phyloP scores from a whole-genome alignment of 2,888 invertebrate genomes.

The Lasioglossum figueresi region DNA sequence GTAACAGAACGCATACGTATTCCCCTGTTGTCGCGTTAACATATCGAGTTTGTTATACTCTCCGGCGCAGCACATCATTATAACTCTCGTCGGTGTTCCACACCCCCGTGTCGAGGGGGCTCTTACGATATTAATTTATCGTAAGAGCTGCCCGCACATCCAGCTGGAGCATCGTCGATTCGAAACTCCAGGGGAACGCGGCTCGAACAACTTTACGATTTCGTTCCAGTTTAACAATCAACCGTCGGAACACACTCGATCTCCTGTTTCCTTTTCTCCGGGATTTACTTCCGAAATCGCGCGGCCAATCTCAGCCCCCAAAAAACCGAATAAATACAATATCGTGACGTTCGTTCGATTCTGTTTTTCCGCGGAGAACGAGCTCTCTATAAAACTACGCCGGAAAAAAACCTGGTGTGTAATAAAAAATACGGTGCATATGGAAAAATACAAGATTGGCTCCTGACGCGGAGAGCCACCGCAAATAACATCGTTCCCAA shows the following conservation, averaged over 20 bases:
- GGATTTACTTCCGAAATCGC: background rate
- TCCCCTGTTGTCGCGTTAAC: background rate
- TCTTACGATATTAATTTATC: constrained; percentile 19
- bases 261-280: background rate
- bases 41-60: constrained; percentile 13
- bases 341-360: background rate
- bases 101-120: background rate
- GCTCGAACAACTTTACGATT: background rate
- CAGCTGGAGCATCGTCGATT: background rate
- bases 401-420: background rate
- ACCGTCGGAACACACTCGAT: background rate
- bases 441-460: constrained; percentile 6
- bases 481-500: background rate
- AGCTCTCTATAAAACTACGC: background rate
- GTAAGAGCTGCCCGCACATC: background rate
- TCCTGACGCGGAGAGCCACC: background rate
- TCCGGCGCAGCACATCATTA: background rate
- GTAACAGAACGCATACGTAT: background rate
- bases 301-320: background rate
- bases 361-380: background rate
- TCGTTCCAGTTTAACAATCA: background rate
- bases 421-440: constrained; percentile 2
- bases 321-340: background rate
- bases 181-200: background rate
- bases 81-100: background rate